phyloP scores from a whole-genome alignment of 2,888 invertebrate species.

The Escarpia spicata region DNA sequence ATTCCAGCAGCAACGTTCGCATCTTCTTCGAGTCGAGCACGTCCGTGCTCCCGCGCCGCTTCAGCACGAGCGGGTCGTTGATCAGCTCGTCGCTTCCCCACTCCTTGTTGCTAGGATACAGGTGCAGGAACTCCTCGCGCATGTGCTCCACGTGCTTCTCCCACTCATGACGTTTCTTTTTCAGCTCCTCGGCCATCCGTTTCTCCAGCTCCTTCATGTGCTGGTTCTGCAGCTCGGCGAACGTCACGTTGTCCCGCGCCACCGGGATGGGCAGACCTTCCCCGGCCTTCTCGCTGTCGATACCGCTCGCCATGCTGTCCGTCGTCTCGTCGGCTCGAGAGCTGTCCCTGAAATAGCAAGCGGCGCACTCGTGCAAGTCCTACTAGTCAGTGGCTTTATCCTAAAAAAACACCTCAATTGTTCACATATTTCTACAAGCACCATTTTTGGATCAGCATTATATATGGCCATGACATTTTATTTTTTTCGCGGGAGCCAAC shows the following conservation, averaged over 20 bases:
- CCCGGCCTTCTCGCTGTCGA: background rate
- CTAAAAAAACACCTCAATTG: no score
- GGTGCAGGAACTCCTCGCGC: conserved; percentile 44
- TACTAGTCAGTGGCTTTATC: no score
- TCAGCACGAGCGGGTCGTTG: conserved; percentile 39
- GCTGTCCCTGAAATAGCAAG: background rate
- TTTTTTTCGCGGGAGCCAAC: no score
- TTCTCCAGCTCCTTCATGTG: conserved; percentile 43
- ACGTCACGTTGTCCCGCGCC: conserved; percentile 39
- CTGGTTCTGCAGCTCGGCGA: conserved; percentile 39
- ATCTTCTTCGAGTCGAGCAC: conserved; percentile 42
- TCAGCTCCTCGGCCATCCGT: conserved; percentile 40
- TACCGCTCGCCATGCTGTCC: background rate
- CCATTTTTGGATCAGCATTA: no score
- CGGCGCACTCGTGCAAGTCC: background rate
- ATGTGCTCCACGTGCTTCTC: conserved; percentile 43
- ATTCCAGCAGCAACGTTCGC: conserved; percentile 44
- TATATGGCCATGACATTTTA: no score
- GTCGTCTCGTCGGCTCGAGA: background rate
- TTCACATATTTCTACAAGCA: no score
- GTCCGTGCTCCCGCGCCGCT: conserved; percentile 44
- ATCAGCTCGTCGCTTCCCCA: conserved; percentile 42
- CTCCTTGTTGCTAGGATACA: conserved; percentile 39
- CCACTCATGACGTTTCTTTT: conserved; percentile 41
- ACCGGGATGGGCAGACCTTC: conserved; percentile 36